Conservation (phyloP, 2,797 vertebrate genomes). For the Labeo calbasu region DNA sequence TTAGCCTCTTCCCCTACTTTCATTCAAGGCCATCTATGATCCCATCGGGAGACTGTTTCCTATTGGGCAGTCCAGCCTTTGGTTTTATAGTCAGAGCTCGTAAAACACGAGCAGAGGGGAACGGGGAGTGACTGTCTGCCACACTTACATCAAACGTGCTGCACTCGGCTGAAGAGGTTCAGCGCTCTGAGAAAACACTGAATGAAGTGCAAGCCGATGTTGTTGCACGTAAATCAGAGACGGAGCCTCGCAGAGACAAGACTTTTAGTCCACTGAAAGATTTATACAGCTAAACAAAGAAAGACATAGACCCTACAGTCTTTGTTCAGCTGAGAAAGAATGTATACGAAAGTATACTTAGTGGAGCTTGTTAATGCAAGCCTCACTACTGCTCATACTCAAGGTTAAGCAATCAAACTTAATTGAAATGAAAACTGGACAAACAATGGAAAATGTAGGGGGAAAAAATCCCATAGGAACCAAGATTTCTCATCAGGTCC, state of each 20-base stretch:
- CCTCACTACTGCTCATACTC: not conserved
- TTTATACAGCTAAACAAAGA: slow-evolving; percentile 44
- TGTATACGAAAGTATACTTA: not conserved
- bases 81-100: slow-evolving; percentile 81
- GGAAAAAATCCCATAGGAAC: not conserved
- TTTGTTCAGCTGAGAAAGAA: slow-evolving; percentile 18
- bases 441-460: not conserved
- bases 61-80: slow-evolving; percentile 64
- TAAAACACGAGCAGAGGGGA: slow-evolving; percentile 77
- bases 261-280: slow-evolving; percentile 18
- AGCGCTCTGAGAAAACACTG: slow-evolving; percentile 33
- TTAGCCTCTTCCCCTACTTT: slow-evolving; percentile 54
- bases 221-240: slow-evolving; percentile 34
- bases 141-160: slow-evolving; percentile 53
- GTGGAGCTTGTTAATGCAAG: not conserved
- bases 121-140: slow-evolving; percentile 65
- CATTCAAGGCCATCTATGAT: slow-evolving; percentile 55
- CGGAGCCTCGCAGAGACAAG: not conserved
- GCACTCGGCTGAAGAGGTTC: slow-evolving; percentile 31
- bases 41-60: slow-evolving; percentile 65
- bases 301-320: not conserved
- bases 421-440: not conserved
- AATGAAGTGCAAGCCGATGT: slow-evolving; percentile 29
- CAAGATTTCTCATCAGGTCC: too few relatives aligned
- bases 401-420: not conserved